These are phyloP conservation scores for Oreocharis arfaki DNA, from an alignment of 2,113 vertebrate genomes.

Conservation along the genomic window DNA sequence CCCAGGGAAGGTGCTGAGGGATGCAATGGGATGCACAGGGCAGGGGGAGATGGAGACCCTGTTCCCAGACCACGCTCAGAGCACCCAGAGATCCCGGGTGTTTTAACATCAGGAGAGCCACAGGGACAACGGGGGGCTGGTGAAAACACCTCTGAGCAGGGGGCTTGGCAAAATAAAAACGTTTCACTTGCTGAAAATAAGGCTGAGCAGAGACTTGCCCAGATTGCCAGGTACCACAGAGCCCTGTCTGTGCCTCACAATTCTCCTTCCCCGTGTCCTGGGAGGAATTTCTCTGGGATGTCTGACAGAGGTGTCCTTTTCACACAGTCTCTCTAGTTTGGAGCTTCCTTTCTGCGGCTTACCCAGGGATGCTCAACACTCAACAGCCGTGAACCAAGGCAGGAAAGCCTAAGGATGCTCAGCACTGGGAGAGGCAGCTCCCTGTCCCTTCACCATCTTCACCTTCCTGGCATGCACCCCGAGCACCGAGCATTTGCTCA, in stretches of 20 bases:
- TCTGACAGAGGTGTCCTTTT: neutral
- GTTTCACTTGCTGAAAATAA: neutral
- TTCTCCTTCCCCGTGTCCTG: accelerated
- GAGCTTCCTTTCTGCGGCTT: neutral
- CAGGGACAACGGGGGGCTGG: accelerated
- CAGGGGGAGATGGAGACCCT: neutral
- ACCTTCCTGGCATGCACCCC: neutral
- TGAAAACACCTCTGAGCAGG: neutral
- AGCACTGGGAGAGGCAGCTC: neutral
- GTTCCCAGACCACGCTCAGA: accelerated
- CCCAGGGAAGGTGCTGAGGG: neutral
- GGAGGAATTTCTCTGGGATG: neutral
- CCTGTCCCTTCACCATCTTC: neutral
- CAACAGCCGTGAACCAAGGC: neutral
- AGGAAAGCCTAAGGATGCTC: neutral
- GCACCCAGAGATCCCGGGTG: accelerated
- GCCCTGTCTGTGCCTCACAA: accelerated
- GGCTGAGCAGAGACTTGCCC: neutral
- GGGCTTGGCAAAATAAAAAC: neutral
- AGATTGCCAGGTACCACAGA: neutral
- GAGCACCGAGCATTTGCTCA: neutral
- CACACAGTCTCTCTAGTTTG: neutral
- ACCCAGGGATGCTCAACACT: neutral
- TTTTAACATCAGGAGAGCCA: neutral
- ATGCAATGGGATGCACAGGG: neutral